Evolutionary conservation across 2,113 vertebrate genomes (phyloP).

Genomic region (Manacus vitellinus): DNA sequence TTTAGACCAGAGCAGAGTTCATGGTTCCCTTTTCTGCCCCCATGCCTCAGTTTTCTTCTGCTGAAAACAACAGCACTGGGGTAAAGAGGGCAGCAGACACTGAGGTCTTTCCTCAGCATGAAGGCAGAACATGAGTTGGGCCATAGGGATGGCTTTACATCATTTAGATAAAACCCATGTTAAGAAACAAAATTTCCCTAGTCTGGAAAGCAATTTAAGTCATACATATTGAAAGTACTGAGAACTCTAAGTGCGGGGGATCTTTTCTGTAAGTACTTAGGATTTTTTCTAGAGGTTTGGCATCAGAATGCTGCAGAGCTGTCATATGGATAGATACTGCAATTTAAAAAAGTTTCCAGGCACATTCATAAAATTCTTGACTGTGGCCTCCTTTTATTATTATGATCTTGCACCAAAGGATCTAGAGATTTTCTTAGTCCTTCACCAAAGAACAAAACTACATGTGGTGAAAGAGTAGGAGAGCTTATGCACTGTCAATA

Average conservation of each 20-base stretch:
- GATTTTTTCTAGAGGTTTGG: conserved; percentile 27
- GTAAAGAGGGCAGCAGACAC: neutral
- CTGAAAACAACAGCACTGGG: neutral
- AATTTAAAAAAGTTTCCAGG: conserved; percentile 23
- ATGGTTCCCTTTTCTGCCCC: fast-evolving
- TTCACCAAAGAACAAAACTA: neutral
- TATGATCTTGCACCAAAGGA: neutral
- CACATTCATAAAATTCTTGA: conserved; percentile 41
- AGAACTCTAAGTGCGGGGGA: neutral
- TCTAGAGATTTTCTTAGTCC: neutral
- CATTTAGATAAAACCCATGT: neutral
- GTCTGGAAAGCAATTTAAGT: conserved; percentile 1
- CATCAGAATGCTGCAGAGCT: neutral
- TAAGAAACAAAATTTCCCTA: conserved; percentile 11
- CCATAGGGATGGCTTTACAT: neutral
- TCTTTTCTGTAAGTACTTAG: conserved; percentile 34
- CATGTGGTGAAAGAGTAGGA: neutral
- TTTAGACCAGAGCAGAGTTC: neutral
- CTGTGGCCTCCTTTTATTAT: neutral
- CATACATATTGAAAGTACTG: neutral
- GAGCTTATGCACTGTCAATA: neutral
- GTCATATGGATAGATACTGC: neutral
- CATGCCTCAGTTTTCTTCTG: neutral
- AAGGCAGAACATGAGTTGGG: neutral
- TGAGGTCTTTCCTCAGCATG: neutral